phyloP scores from a whole-genome alignment of 2,113 vertebrate genomes.

The Lagenorhynchus albirostris region DNA sequence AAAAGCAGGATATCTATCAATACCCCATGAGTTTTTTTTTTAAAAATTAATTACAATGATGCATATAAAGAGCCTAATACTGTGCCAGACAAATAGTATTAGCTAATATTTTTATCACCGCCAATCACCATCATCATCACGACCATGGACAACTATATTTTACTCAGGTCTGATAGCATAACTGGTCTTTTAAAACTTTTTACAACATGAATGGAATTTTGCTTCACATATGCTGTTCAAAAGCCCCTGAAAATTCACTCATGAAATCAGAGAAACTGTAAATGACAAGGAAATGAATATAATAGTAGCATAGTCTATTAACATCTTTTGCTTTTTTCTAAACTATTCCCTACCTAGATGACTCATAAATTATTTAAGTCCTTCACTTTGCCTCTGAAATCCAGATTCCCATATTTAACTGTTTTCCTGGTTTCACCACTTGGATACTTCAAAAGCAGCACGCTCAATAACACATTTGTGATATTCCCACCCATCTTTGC shows the following conservation, averaged over 20 bases:
- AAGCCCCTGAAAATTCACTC: background rate
- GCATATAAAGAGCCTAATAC: background rate
- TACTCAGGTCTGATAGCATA: background rate
- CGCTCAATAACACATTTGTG: background rate
- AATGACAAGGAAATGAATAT: background rate
- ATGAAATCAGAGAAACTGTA: background rate
- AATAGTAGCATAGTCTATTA: background rate
- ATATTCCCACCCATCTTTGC: background rate
- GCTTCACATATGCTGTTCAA: background rate
- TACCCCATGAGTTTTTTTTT: background rate
- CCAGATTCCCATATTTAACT: background rate
- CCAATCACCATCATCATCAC: background rate
- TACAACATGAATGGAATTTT: background rate
- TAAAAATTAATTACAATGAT: background rate
- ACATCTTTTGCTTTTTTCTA: background rate
- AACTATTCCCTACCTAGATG: background rate
- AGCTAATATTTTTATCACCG: background rate
- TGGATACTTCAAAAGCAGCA: background rate
- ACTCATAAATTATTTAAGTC: background rate
- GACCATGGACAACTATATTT: background rate
- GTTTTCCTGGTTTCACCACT: background rate
- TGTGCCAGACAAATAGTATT: background rate
- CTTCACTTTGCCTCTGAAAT: background rate
- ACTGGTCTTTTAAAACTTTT: background rate
- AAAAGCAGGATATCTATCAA: background rate